Evolutionary conservation across 2,113 vertebrate species (phyloP).

Genomic region (Cercocebus atys): DNA sequence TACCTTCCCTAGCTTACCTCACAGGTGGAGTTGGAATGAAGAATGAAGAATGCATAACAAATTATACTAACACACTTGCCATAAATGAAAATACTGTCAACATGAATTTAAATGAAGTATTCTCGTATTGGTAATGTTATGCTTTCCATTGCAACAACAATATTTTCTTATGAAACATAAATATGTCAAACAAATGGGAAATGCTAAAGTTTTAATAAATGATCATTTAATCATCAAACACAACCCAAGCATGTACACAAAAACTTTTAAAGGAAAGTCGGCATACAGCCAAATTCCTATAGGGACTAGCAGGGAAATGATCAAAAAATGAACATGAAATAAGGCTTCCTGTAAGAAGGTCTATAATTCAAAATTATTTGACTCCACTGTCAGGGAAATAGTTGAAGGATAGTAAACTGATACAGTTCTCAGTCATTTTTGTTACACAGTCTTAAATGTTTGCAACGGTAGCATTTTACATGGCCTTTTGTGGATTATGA

Average conservation of each 20-base stretch:
- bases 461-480: slow-evolving; percentile 80
- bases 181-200: slow-evolving; percentile 70
- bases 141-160: slow-evolving; percentile 74
- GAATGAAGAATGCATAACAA: slow-evolving; percentile 51
- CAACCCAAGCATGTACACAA: slow-evolving; percentile 60
- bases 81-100: slow-evolving; percentile 56
- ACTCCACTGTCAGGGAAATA: slow-evolving; percentile 85
- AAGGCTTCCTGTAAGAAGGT: slow-evolving; percentile 85
- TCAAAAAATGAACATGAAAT: slow-evolving; percentile 87
- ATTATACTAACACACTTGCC: slow-evolving; percentile 62
- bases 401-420: slow-evolving; percentile 86
- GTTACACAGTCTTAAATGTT: slow-evolving; percentile 85
- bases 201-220: slow-evolving; percentile 77
- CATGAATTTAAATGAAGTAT: slow-evolving; percentile 68
- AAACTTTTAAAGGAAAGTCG: slow-evolving; percentile 78
- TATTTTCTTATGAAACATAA: slow-evolving; percentile 76
- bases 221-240: slow-evolving; percentile 77
- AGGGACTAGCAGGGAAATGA: slow-evolving; percentile 80
- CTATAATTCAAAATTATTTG: slow-evolving; percentile 89
- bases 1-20: slow-evolving; percentile 22
- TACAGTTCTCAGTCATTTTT: slow-evolving; percentile 83
- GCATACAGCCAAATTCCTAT: slow-evolving; percentile 82
- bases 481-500: slow-evolving; percentile 74
- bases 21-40: slow-evolving; percentile 40
- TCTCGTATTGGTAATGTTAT: slow-evolving; percentile 74